Base-by-base conservation (phyloP, 2,888 invertebrate genomes). In the Lycocerus yunnanus region DNA sequence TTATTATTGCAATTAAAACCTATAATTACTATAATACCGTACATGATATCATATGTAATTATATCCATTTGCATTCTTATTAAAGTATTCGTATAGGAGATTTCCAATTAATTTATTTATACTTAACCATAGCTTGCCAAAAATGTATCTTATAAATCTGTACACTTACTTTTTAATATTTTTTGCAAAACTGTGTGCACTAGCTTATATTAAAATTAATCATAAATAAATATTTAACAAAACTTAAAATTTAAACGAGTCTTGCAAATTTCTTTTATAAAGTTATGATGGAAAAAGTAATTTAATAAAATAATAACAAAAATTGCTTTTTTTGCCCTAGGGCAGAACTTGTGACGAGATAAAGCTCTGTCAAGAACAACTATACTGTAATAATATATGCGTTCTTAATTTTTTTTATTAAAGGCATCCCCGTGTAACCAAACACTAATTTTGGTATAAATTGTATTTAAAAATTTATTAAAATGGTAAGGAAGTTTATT, bases 281-380 rank as follows among this genome's bases (percentile, higher is more conserved):
- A 43, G 43, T 43, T 43, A 43, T 43, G 43, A 43, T 43, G 43
- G 43, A 43, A 43, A 43, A 43, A 43, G 43, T 66, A 69, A 73
- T 73, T 69, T 73, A 60, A 59, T 69, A 69, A 66, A 73, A 69
- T 73, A 73, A 73, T 61, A 67, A 67, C 73, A 73, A 73, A 73
- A 73, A 73, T 66, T 73, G 66, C 70, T 61, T 43, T 68, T 61
- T 60, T 20, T 67, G 18, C 21, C n/a, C 24, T 58, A 66, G 70
- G 69, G 69, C 70, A 67, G 21, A 59, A 61, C 58, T 72, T 63
- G 69, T 60, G 73, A 73, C 70, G 69, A 72, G 61, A 67, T 68
- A 69, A 70, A 68, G 68, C 73, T 68, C 71, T 72, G 69, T 68
- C 65, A 68, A 66, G 60, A 71, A 21, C 58, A 16, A 18, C 15